These are phyloP conservation scores for Zaprionus lachaisei DNA, from an alignment of 1,140 invertebrate genomes.

Conservation along the genomic window DNA sequence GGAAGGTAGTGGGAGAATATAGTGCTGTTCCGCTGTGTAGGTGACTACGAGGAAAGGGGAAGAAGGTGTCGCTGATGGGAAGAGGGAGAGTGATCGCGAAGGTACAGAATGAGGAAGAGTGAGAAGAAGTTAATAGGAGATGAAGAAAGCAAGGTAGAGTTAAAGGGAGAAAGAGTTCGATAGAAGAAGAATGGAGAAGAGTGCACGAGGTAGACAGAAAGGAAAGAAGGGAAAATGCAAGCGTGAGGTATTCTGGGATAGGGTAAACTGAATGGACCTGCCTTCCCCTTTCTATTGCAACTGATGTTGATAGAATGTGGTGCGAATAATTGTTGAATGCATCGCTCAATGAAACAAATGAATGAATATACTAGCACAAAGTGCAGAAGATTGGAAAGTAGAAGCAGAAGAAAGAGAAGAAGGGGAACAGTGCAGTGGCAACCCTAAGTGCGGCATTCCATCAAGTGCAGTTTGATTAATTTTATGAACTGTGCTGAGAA, in stretches of 20 bases:
- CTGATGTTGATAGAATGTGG: slow-evolving; percentile 64
- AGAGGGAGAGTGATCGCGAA: background rate
- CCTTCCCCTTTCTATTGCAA: background rate
- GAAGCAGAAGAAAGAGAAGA: background rate
- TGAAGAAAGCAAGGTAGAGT: background rate
- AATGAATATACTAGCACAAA: background rate
- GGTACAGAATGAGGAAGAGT: background rate
- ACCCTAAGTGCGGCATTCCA: slow-evolving; percentile 65
- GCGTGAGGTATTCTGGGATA: background rate
- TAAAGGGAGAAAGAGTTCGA: background rate
- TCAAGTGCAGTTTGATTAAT: slow-evolving; percentile 53
- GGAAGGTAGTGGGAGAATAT: background rate
- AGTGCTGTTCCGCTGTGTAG: background rate
- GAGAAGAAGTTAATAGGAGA: background rate
- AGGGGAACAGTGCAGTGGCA: background rate
- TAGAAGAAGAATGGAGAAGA: background rate
- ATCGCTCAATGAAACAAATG: slow-evolving; percentile 46
- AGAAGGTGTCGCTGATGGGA: background rate
- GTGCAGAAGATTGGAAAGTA: background rate
- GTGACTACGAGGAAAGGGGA: background rate
- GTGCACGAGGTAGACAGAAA: background rate
- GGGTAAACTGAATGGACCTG: background rate
- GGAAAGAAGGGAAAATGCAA: background rate
- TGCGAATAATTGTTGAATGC: slow-evolving; percentile 74
- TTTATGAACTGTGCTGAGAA: background rate